Conservation (phyloP, 2,797 vertebrate genomes). For the Argya squamiceps region DNA sequence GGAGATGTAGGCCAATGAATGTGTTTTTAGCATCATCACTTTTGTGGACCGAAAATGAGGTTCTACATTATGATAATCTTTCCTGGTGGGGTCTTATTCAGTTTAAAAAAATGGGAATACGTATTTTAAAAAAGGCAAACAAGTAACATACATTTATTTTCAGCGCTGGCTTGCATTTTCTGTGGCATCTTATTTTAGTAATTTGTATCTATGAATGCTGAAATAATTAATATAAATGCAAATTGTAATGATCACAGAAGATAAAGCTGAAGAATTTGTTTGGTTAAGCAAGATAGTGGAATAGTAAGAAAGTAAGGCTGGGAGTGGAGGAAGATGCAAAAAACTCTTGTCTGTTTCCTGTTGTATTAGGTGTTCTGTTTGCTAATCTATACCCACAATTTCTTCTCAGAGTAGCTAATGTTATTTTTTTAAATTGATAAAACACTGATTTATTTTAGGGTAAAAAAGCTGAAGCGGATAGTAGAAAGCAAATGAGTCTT, state of each 20-base stretch:
- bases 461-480: not conserved
- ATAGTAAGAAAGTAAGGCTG: not conserved
- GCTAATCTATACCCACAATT: not conserved
- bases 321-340: not conserved
- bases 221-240: not conserved
- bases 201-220: not conserved
- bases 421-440: not conserved
- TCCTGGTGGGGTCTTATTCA: not conserved
- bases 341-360: not conserved
- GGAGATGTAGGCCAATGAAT: not conserved
- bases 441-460: not conserved
- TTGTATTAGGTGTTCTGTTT: not conserved
- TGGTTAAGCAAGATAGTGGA: not conserved
- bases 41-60: not conserved
- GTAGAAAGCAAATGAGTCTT: not conserved
- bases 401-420: not conserved
- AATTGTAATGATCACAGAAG: not conserved
- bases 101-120: not conserved
- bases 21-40: not conserved
- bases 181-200: not conserved
- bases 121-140: fast-evolving
- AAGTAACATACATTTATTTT: not conserved
- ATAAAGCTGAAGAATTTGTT: not conserved
- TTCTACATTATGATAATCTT: not conserved
- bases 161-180: not conserved